Base-by-base conservation (phyloP, 2,113 vertebrate species). In the Plecotus auritus region DNA sequence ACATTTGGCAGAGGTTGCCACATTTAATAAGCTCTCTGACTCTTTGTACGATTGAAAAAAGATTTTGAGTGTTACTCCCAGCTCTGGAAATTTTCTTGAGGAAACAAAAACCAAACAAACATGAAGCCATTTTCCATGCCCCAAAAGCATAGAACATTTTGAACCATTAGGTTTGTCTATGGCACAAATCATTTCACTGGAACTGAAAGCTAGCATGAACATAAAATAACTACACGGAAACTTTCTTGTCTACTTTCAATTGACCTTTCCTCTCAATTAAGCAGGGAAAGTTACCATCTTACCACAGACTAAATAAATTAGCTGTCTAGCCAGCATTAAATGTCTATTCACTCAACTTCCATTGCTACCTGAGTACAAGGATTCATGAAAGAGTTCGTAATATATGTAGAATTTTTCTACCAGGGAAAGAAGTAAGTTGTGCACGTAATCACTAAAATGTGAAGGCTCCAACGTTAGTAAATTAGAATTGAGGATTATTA, bases 11-110 rank as follows among this genome's bases (percentile, higher is more conserved):
- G 35, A 85, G 51, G 26, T 66, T 95, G 61, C 61, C n/a, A 86
- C 85, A 88, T 73, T 91, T 88, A 93, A 74, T 69, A 93, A 96
- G 47, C 20, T 1, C 47, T 94, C 59, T 88, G n/a, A 85, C 13
- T 93, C 51, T 78, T 61, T 81, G 26, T 70, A 89, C 93, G n/a
- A 67, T 0, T 82, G 16, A 67, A 90, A 80, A 87, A 64, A 90
- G 66, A 96, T 73, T 77, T 67, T 69, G 2, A 82, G 28, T 92
- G 16, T 56, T 74, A 66, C 56, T 51, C 10, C 1, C 3, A 95
- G 28, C 56, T 78, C 37, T 54, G 59, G 35, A 96, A 61, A 88
- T 61, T 95, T 88, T 87, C 37, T 90, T 64, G 20, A 93, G 47
- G 23, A 82, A 82, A 74, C 91, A 85, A 73, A 40, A 95, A 85